A percentile compares a stretch with the other conserved stretches of the same genome.
These are phyloP conservation scores for Galeopsomyia nigrocyanea DNA, from an alignment of 2,888 invertebrate genomes.

Conservation along the genomic window DNA sequence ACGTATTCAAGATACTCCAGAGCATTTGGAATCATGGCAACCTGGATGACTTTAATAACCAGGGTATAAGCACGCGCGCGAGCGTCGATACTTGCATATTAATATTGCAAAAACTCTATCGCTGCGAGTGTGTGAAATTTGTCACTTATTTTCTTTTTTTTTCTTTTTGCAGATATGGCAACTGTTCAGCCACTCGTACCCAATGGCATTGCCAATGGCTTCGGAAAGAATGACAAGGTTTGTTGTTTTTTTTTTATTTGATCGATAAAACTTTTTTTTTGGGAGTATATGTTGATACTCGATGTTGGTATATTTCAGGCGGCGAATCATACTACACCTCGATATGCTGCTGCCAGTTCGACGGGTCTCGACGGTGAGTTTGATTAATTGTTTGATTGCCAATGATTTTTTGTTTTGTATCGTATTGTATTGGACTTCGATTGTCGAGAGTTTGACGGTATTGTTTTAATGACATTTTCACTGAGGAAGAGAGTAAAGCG, in stretches of 20 bases:
- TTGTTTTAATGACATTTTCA: too few relatives aligned
- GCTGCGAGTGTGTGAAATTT: neutral
- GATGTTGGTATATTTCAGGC: conserved; percentile 13
- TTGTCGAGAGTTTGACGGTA: too few relatives aligned
- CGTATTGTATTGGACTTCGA: too few relatives aligned
- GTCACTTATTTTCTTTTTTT: neutral
- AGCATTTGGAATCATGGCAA: conserved; percentile 45
- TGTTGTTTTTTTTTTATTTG: neutral
- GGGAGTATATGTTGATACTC: neutral
- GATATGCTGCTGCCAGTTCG: conserved; percentile 54
- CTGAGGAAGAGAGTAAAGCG: too few relatives aligned
- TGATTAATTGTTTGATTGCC: too few relatives aligned
- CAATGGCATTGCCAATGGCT: conserved; percentile 58
- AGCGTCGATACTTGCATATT: neutral
- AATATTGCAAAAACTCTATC: neutral
- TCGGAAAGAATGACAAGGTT: conserved; percentile 57
- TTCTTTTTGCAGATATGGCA: conserved; percentile 59
- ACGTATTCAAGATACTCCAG: conserved; percentile 44
- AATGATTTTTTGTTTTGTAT: too few relatives aligned
- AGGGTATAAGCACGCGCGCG: conserved; percentile 13
- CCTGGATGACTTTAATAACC: conserved; percentile 38
- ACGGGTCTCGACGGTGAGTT: conserved; percentile 58
- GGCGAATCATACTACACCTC: conserved; percentile 21
- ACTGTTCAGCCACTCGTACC: conserved; percentile 56
- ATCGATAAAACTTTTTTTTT: neutral